Conservation (phyloP, 2,797 vertebrate genomes). For the Apogon talboti region DNA sequence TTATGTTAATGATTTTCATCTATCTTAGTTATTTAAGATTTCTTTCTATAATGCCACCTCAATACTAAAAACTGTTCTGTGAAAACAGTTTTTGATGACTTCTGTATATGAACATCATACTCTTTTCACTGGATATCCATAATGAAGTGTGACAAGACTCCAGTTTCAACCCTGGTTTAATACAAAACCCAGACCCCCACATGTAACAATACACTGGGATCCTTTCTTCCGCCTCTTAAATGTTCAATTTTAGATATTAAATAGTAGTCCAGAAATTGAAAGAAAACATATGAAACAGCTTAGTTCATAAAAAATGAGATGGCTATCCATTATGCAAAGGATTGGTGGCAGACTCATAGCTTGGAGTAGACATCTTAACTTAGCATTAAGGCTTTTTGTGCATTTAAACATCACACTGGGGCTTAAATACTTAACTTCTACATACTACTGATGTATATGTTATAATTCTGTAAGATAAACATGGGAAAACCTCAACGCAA, state of each 20-base stretch:
- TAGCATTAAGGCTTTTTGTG: constrained; percentile 6
- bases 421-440: constrained; percentile 10
- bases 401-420: constrained; percentile 17
- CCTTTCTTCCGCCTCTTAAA: background rate
- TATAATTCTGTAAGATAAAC: constrained; percentile 3
- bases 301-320: constrained; percentile 30
- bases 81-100: no score
- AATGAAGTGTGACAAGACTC: constrained; percentile 8
- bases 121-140: background rate
- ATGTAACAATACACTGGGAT: background rate
- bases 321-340: constrained; percentile 16
- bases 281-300: constrained; percentile 44
- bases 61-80: no score
- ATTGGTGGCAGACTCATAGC: constrained; percentile 13
- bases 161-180: background rate
- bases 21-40: no score
- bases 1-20: no score
- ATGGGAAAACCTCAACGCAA: constrained; percentile 18
- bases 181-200: constrained; percentile 5
- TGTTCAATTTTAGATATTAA: constrained; percentile 28
- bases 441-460: no score
- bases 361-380: constrained; percentile 9
- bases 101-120: background rate
- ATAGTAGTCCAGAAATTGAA: constrained; percentile 25
- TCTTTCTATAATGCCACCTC: no score